Evolutionary conservation across 2,113 vertebrate genomes (phyloP).

Genomic region (Sylvietta virens): DNA sequence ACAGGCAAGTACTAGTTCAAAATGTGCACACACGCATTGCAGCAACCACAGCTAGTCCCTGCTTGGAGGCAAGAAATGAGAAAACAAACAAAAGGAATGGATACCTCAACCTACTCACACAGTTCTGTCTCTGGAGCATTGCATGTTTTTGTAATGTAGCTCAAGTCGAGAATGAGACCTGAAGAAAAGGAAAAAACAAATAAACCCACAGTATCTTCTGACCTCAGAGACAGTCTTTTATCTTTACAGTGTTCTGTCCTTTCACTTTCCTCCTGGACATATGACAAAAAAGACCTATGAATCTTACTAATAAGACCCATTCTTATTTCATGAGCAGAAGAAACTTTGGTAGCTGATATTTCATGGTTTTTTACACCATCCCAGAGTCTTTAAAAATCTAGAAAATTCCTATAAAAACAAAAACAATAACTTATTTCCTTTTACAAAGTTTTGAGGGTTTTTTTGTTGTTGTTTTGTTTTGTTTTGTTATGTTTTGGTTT

Average conservation of each 20-base stretch:
- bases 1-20: not conserved
- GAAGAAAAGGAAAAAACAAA: not conserved
- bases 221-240: not conserved
- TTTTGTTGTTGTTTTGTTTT: not conserved
- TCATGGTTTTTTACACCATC: not conserved
- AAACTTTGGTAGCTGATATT: not conserved
- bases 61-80: not conserved
- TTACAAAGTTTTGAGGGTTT: not conserved
- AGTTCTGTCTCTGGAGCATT: not conserved
- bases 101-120: not conserved
- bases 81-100: not conserved
- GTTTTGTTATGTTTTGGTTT: not conserved
- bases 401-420: not conserved
- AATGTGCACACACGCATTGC: not conserved
- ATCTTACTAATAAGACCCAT: not conserved
- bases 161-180: not conserved
- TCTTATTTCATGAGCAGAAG: not conserved
- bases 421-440: not conserved
- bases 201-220: not conserved
- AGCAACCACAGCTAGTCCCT: not conserved
- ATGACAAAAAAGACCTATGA: not conserved
- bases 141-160: not conserved
- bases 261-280: not conserved
- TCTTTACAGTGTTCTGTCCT: not conserved
- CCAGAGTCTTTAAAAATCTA: not conserved